Evolutionary conservation across 2,888 invertebrate species (phyloP), one percentile per base, ranked within the genome.

Genomic region (Coleophora flavipennella): DNA sequence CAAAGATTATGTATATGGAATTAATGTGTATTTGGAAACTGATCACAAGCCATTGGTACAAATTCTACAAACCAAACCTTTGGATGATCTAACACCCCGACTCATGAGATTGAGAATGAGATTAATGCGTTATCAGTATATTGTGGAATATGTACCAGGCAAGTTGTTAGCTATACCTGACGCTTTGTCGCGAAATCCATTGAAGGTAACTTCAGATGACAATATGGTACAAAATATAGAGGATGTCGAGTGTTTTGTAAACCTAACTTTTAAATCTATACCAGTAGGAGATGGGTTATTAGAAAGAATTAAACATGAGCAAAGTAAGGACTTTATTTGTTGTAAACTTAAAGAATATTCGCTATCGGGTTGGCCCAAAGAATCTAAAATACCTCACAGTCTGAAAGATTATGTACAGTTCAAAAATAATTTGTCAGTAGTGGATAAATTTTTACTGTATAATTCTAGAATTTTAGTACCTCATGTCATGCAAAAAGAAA

Each of bases 141-240:
- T n/a, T n/a, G n/a, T n/a, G n/a, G n/a, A n/a, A n/a, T n/a, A n/a
- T n/a, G n/a, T n/a, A n/a, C n/a, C n/a, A n/a, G n/a, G n/a, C n/a
- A 55, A 54, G 39, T 36, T 45, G 3, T 36, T 54, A 31, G 35
- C 43, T 12, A 33, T 46, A 3, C 48, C 51, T 1, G 55, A 53
- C 14, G 33, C 33, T 3, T 35, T 33, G 39, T n/a, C 42, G 51
- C n/a, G 50, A 26, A 29, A 26, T 4, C 40, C 40, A n/a, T 27
- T 36, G 28, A 3, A 13, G 6, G 10, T 13, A 3, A 13, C 26
- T 12, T 20, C 6, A 20, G 20, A 20, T 20, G 8, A 31, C 4
- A 27, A 11, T 10, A n/a, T n/a, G n/a, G 10, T 10, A 31, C 2
- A 8, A 8, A 31, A n/a, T 31, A 10, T 13, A 7, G 13, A 29